Evolutionary conservation across 2,888 invertebrate species (phyloP).

Genomic region (Neuroscelio doddi): DNA sequence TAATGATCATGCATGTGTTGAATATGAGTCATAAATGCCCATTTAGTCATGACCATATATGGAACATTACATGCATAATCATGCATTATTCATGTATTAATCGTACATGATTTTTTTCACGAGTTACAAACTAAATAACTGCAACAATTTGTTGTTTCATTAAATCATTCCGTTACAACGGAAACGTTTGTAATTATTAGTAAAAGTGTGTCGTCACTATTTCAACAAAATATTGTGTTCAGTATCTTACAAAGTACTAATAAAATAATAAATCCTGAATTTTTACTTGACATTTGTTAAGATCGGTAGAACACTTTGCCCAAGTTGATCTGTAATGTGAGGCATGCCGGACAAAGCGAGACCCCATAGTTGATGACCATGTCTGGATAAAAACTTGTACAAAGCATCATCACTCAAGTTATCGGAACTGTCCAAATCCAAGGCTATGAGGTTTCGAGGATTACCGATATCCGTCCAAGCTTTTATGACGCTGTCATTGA

Average conservation of each 20-base stretch:
- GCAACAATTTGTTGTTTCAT: too few relatives aligned
- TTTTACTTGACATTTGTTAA: slow-evolving; percentile 91
- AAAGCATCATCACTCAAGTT: slow-evolving; percentile 94
- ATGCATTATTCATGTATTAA: too few relatives aligned
- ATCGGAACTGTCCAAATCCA: slow-evolving; percentile 96
- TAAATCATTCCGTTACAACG: too few relatives aligned
- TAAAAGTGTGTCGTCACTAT: too few relatives aligned
- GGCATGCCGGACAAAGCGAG: slow-evolving; percentile 95
- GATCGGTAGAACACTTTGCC: slow-evolving; percentile 95
- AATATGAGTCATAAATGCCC: too few relatives aligned
- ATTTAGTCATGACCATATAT: too few relatives aligned
- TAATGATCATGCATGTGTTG: too few relatives aligned
- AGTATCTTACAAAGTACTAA: neutral
- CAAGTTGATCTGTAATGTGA: slow-evolving; percentile 97
- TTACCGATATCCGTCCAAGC: slow-evolving; percentile 92
- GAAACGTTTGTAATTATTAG: too few relatives aligned
- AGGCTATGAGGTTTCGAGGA: slow-evolving; percentile 81
- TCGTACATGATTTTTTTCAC: too few relatives aligned
- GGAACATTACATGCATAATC: too few relatives aligned
- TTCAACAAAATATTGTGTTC: neutral
- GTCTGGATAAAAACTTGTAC: slow-evolving; percentile 90
- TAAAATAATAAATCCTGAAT: neutral
- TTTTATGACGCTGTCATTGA: slow-evolving; percentile 95
- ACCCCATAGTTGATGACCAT: slow-evolving; percentile 86
- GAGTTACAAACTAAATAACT: too few relatives aligned